Evolutionary conservation across 2,888 invertebrate species (phyloP).

Genomic region (Phyto melanocephala): DNA sequence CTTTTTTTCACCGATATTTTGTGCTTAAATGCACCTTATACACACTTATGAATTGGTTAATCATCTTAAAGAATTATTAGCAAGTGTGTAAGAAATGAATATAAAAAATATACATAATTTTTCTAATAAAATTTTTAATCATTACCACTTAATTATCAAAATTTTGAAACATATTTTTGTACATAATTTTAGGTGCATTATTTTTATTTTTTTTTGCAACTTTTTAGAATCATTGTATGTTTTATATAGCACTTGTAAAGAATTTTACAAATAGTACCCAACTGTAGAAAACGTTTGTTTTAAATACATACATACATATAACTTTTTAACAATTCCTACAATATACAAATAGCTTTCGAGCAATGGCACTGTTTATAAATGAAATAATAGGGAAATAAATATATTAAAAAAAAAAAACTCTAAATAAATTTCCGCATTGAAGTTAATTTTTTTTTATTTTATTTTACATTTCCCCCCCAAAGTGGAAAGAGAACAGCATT

Average conservation of each 20-base stretch:
- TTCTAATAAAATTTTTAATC: no score
- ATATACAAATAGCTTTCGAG: no score
- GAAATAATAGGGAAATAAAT: background rate
- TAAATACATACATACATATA: no score
- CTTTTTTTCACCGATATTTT: background rate
- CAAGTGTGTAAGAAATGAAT: conserved; percentile 5
- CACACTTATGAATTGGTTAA: background rate
- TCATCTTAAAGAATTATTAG: conserved; percentile 6
- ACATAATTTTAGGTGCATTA: no score
- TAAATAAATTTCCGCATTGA: conserved; percentile 53
- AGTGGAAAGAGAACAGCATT: background rate
- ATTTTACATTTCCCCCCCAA: background rate
- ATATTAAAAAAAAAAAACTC: conserved; percentile 18
- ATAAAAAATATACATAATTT: background rate
- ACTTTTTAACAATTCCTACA: no score
- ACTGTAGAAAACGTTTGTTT: background rate
- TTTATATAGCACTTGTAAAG: no score
- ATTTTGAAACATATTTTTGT: no score
- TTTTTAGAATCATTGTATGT: no score
- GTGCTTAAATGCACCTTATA: background rate
- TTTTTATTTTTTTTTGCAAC: no score
- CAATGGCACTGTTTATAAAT: no score
- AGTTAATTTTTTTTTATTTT: conserved; percentile 44
- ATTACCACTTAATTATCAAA: no score
- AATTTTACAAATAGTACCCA: conserved; percentile 8